These are phyloP conservation scores for Diadromus collaris DNA, from an alignment of 2,888 invertebrate species.

Conservation along the genomic window DNA sequence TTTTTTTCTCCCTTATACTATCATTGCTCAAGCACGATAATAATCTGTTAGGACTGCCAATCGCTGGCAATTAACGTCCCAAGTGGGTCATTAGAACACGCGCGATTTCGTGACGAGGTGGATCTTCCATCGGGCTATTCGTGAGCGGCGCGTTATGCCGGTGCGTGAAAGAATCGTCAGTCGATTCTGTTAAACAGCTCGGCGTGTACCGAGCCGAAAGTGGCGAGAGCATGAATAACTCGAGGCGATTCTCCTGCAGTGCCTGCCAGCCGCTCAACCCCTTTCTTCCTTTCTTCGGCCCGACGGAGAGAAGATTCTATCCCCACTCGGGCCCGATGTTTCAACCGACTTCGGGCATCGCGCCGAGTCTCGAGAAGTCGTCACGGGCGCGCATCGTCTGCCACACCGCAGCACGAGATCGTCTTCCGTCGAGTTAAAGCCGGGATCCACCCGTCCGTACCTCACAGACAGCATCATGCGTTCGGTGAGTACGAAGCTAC, in stretches of 20 bases:
- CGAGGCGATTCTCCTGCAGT: slow-evolving; percentile 7
- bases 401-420: slow-evolving; percentile 62
- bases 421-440: slow-evolving; percentile 75
- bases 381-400: slow-evolving; percentile 35
- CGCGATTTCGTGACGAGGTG: slow-evolving; percentile 29
- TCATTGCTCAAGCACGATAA: background rate
- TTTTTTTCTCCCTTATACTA: background rate
- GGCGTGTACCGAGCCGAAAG: slow-evolving; percentile 31
- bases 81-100: slow-evolving; percentile 34
- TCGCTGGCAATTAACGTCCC: background rate
- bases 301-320: slow-evolving; percentile 18
- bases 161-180: slow-evolving; percentile 33
- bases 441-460: slow-evolving; percentile 68
- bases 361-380: slow-evolving; percentile 18
- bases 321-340: slow-evolving; percentile 27
- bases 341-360: slow-evolving; percentile 28
- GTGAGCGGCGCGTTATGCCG: slow-evolving; percentile 12
- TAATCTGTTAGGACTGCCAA: background rate
- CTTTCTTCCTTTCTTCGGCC: slow-evolving; percentile 44
- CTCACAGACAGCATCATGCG: slow-evolving; percentile 79
- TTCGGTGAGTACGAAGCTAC: slow-evolving; percentile 78
- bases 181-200: slow-evolving; percentile 23
- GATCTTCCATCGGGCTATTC: background rate
- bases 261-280: slow-evolving; percentile 27
- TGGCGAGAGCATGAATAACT: slow-evolving; percentile 30